These are phyloP conservation scores for Sycophaga agraensis DNA, from an alignment of 1,140 invertebrate genomes.

Conservation along the genomic window DNA sequence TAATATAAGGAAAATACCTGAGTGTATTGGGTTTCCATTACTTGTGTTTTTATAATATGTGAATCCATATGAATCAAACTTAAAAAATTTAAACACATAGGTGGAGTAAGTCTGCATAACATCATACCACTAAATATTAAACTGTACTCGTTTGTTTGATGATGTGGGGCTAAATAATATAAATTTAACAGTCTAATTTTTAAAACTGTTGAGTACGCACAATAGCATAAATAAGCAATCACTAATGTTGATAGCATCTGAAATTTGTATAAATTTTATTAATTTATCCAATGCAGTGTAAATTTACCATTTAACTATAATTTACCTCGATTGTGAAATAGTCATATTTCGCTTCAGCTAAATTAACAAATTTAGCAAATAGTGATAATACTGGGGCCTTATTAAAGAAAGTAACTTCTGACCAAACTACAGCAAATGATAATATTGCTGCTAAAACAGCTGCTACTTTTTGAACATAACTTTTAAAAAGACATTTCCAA, in stretches of 20 bases:
- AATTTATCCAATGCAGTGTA: not conserved
- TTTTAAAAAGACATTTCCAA: constrained; percentile 83
- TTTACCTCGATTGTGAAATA: constrained; percentile 93
- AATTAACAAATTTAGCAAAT: constrained; percentile 89
- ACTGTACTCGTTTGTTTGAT: constrained; percentile 98
- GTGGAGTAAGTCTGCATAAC: constrained; percentile 94
- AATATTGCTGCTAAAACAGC: constrained; percentile 77
- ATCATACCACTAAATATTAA: constrained; percentile 98
- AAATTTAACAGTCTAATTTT: constrained; percentile 95
- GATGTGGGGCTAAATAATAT: constrained; percentile 95
- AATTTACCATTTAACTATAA: constrained; percentile 15
- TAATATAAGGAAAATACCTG: constrained; percentile 63
- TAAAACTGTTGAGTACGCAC: constrained; percentile 96
- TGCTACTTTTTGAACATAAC: constrained; percentile 72
- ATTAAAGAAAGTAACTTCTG: constrained; percentile 97
- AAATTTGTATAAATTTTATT: constrained; percentile 39
- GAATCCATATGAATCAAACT: constrained; percentile 98
- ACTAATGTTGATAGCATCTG: constrained; percentile 84
- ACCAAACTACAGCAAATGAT: constrained; percentile 94
- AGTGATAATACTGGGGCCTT: constrained; percentile 87
- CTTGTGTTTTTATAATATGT: constrained; percentile 83
- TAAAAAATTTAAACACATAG: constrained; percentile 97
- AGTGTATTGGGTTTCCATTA: constrained; percentile 86
- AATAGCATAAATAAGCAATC: constrained; percentile 93
- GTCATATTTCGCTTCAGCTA: constrained; percentile 80